phyloP scores from a whole-genome alignment of 2,797 vertebrate species.

The Aeoliscus strigatus region DNA sequence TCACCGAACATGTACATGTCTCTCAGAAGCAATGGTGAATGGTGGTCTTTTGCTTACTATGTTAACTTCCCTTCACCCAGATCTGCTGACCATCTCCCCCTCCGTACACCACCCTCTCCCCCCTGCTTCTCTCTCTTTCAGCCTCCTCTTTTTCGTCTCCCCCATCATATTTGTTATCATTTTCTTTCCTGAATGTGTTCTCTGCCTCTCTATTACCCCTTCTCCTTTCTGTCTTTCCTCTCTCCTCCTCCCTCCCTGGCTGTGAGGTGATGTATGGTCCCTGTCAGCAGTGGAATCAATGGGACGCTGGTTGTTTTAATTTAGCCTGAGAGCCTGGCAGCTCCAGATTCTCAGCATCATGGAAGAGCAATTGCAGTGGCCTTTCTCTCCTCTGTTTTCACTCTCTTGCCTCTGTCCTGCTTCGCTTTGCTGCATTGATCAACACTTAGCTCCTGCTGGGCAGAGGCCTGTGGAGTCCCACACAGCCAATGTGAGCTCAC shows the following conservation, averaged over 20 bases:
- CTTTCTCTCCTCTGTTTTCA: constrained; percentile 72
- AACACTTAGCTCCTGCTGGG: constrained; percentile 61
- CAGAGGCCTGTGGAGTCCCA: constrained; percentile 26
- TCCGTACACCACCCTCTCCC: too few relatives aligned
- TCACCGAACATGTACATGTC: too few relatives aligned
- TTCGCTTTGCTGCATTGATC: constrained; percentile 65
- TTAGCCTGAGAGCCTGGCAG: constrained; percentile 75
- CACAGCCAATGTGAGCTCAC: constrained; percentile 23
- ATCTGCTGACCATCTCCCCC: too few relatives aligned
- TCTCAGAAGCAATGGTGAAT: too few relatives aligned
- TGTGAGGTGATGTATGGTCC: constrained; percentile 74
- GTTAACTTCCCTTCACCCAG: too few relatives aligned
- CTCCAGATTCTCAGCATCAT: constrained; percentile 74
- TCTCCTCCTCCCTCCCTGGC: constrained; percentile 51
- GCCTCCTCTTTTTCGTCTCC: constrained; percentile 43
- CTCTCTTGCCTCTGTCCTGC: constrained; percentile 49
- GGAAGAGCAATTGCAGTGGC: constrained; percentile 77
- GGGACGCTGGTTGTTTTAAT: constrained; percentile 81
- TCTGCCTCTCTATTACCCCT: constrained; percentile 56
- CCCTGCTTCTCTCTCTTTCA: too few relatives aligned
- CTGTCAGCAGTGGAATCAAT: constrained; percentile 78
- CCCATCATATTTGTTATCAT: constrained; percentile 56
- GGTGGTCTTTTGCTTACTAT: too few relatives aligned
- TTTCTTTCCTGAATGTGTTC: constrained; percentile 45
- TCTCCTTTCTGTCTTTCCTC: constrained; percentile 38